Conservation (phyloP, 2,797 vertebrate species). For the Acanthiza pusilla region DNA sequence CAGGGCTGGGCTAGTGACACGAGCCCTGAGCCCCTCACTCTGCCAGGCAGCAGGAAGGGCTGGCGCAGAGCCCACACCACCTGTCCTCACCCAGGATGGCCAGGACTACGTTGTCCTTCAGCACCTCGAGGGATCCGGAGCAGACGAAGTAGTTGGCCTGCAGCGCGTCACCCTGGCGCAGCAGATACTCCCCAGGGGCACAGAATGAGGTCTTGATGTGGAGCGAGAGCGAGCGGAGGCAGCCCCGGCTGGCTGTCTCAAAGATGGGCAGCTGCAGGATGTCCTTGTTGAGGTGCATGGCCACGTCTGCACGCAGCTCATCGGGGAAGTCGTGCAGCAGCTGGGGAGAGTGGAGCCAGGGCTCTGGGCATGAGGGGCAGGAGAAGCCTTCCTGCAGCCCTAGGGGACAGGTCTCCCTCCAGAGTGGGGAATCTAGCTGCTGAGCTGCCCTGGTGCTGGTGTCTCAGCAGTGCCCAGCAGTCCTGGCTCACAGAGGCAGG, state of each 20-base stretch:
- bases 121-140: slow-evolving; percentile 92
- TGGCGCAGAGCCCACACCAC: not conserved
- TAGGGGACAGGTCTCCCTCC: rapidly evolving
- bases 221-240: slow-evolving; percentile 91
- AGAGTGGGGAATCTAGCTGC: rapidly evolving
- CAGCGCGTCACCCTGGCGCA: slow-evolving; percentile 90
- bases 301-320: slow-evolving; percentile 90
- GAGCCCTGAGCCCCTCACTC: not conserved
- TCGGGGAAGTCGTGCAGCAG: slow-evolving; percentile 94
- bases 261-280: slow-evolving; percentile 94
- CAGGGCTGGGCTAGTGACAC: not conserved
- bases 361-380: not conserved
- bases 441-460: not conserved
- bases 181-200: slow-evolving; percentile 91
- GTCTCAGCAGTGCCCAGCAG: not conserved
- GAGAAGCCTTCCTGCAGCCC: not conserved
- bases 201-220: slow-evolving; percentile 97
- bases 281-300: slow-evolving; percentile 96
- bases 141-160: slow-evolving; percentile 94
- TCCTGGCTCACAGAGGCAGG: rapidly evolving
- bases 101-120: slow-evolving; percentile 88
- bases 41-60: not conserved
- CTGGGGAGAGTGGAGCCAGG: slow-evolving; percentile 53
- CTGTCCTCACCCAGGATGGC: slow-evolving; percentile 89
- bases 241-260: slow-evolving; percentile 88